Evolutionary conservation across 1,140 invertebrate species (phyloP).

Genomic region (Papilio dardanus): DNA sequence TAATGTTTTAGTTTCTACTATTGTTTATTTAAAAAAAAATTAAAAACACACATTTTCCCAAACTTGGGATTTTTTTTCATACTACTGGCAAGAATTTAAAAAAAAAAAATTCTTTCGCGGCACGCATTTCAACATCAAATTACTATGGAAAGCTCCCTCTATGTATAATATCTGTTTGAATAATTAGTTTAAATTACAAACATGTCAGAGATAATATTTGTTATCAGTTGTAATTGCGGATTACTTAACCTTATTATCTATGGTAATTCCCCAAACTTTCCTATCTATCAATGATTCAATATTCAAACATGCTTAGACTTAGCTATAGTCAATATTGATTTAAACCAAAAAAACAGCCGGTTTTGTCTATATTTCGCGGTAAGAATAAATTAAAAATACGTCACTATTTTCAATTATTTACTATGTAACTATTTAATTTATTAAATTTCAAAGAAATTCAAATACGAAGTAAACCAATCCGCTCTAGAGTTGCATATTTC

Average conservation of each 20-base stretch:
- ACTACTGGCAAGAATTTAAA: no score
- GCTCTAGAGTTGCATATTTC: background rate
- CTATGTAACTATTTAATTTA: background rate
- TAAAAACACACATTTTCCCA: no score
- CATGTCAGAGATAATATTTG: no score
- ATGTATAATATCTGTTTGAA: no score
- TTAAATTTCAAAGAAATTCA: background rate
- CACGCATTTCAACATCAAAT: no score
- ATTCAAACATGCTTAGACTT: background rate
- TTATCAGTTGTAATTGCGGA: no score
- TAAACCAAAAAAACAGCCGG: background rate
- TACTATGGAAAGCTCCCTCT: no score
- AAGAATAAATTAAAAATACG: slow-evolving; percentile 3
- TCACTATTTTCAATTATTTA: background rate
- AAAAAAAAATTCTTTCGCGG: no score
- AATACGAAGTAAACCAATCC: no score
- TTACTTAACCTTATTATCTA: background rate
- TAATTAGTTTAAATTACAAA: slow-evolving; percentile 2
- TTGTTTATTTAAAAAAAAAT: no score
- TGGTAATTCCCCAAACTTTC: slow-evolving; percentile 8
- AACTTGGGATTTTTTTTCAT: no score
- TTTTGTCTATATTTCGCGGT: background rate
- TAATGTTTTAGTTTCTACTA: no score
- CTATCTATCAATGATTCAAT: background rate
- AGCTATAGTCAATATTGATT: background rate